Evolutionary conservation across 2,113 vertebrate genomes (phyloP).

Genomic region (Carassius carassius): DNA sequence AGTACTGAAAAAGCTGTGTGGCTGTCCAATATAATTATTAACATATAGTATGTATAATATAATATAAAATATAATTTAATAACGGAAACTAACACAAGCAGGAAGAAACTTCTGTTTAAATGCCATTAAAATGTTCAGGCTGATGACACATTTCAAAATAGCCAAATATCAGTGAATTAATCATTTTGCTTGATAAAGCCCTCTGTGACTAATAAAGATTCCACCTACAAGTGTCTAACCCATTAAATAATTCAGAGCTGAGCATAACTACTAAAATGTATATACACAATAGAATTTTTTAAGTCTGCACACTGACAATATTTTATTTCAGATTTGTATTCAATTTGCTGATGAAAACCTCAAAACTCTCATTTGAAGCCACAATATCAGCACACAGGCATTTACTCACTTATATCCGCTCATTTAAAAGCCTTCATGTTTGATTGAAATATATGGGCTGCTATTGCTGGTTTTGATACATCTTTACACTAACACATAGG

Average conservation of each 20-base stretch:
- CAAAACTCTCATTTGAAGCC: background rate
- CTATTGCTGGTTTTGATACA: background rate
- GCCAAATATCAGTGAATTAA: background rate
- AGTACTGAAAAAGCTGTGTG: background rate
- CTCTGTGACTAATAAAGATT: background rate
- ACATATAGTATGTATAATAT: background rate
- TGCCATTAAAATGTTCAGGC: background rate
- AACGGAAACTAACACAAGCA: background rate
- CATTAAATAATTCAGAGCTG: background rate
- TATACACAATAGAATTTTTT: background rate
- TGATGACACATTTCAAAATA: background rate
- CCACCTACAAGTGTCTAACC: background rate
- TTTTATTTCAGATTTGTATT: background rate
- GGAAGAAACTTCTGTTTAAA: background rate
- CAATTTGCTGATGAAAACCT: background rate
- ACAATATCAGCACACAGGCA: background rate
- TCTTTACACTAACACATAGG: background rate
- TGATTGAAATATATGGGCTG: background rate
- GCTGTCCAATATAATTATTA: background rate
- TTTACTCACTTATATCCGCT: background rate
- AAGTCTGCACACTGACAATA: background rate
- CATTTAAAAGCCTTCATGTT: background rate
- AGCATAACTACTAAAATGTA: background rate
- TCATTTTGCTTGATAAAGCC: background rate
- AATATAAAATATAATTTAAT: background rate